Conservation (phyloP, 2,113 vertebrate genomes). For the Hippocampus barbouri region DNA sequence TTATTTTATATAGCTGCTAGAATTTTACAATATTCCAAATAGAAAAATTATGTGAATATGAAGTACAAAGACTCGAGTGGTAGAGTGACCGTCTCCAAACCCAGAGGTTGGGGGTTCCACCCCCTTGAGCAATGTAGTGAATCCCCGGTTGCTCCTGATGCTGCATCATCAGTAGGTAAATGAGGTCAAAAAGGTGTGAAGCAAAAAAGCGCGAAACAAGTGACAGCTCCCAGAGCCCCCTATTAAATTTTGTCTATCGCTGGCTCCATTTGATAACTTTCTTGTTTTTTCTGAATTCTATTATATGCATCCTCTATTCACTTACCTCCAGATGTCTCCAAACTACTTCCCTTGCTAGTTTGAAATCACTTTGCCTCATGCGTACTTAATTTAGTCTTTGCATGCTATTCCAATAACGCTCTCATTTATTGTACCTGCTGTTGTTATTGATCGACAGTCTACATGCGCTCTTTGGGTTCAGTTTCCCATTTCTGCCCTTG, state of each 20-base stretch:
- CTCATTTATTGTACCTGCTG: not conserved
- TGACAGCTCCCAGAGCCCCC: no score
- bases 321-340: not conserved
- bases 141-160: no score
- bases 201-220: no score
- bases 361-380: not conserved
- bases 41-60: slow-evolving; percentile 22
- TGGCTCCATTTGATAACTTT: slow-evolving; percentile 37
- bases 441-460: not conserved
- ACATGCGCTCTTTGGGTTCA: not conserved
- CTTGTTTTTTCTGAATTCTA: not conserved
- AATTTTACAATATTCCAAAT: no score
- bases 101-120: no score
- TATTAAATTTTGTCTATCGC: slow-evolving; percentile 29
- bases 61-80: slow-evolving; percentile 39
- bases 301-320: not conserved
- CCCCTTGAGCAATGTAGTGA: no score
- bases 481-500: no score
- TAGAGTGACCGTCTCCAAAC: no score
- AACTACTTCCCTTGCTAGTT: not conserved
- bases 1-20: no score
- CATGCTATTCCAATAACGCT: not conserved
- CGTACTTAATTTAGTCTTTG: not conserved
- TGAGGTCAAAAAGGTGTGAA: no score
- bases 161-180: no score